A percentile compares a stretch with the other conserved stretches of the same genome.
Evolutionary conservation across 2,888 invertebrate genomes (phyloP).

Genomic region (Synanthedon myopaeformis): DNA sequence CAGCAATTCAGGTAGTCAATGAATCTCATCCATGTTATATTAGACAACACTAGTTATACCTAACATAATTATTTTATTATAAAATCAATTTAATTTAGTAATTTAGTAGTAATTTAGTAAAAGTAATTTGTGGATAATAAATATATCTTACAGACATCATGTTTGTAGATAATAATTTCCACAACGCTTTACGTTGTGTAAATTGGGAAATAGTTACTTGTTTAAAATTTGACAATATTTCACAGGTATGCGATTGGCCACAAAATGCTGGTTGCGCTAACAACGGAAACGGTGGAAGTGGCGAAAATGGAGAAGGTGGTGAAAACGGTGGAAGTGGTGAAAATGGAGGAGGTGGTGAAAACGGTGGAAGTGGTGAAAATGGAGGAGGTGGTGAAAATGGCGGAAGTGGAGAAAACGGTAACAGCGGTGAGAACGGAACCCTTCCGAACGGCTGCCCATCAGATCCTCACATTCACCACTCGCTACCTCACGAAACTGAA

Average conservation of each 20-base stretch:
- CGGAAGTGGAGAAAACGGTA: conserved; percentile 1
- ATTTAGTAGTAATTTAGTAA: too few relatives aligned
- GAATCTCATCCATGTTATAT: too few relatives aligned
- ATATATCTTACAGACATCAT: too few relatives aligned
- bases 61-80: too few relatives aligned
- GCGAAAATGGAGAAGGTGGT: not conserved
- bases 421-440: not conserved
- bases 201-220: not conserved
- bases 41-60: too few relatives aligned
- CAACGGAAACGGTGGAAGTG: not conserved
- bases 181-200: not conserved
- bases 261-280: conserved; percentile 3
- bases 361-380: conserved; percentile 3
- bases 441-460: conserved; percentile 15
- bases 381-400: conserved; percentile 2
- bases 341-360: conserved; percentile 1
- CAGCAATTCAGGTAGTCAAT: conserved; percentile 22
- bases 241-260: conserved; percentile 13
- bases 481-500: conserved; percentile 32
- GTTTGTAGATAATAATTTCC: conserved; percentile 9
- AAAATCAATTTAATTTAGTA: too few relatives aligned
- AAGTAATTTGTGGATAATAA: too few relatives aligned
- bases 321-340: conserved; percentile 1
- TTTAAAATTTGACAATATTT: conserved; percentile 1
- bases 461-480: conserved; percentile 16